phyloP scores from a whole-genome alignment of 2,797 vertebrate genomes.

The Centropyge bicolor region DNA sequence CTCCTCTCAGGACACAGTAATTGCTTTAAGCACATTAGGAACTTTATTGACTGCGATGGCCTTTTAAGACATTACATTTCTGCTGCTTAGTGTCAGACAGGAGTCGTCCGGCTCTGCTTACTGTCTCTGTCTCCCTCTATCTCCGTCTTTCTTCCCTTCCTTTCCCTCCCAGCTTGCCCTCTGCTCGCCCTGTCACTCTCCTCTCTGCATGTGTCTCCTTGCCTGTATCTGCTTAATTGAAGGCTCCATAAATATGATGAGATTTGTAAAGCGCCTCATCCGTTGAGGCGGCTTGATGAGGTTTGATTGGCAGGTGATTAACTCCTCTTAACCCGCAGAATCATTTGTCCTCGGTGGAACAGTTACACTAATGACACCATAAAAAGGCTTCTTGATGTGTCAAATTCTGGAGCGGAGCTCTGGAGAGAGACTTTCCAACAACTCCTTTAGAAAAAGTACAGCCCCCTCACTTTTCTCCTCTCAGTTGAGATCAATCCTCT shows the following conservation, averaged over 20 bases:
- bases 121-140: constrained; percentile 66
- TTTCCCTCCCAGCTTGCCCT: constrained; percentile 45
- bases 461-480: constrained; percentile 62
- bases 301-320: constrained; percentile 84
- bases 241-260: constrained; percentile 76
- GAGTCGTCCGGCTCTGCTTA: constrained; percentile 69
- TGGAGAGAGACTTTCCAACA: constrained; percentile 65
- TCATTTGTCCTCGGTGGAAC: constrained; percentile 77
- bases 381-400: constrained; percentile 76
- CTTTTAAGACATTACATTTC: constrained; percentile 85
- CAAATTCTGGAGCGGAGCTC: constrained; percentile 62
- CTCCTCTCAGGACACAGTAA: constrained; percentile 82
- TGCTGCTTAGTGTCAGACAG: constrained; percentile 81
- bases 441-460: constrained; percentile 59
- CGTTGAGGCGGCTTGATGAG: constrained; percentile 75
- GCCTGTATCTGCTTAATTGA: constrained; percentile 74
- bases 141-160: constrained; percentile 56
- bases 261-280: constrained; percentile 74
- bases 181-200: constrained; percentile 55
- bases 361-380: constrained; percentile 80
- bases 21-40: constrained; percentile 87
- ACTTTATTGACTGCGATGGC: constrained; percentile 85
- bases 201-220: constrained; percentile 53
- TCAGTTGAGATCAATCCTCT: constrained; percentile 74
- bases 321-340: constrained; percentile 84